These are phyloP conservation scores for Pantherophis alleghaniensis DNA, from an alignment of 2,797 vertebrate genomes.

Conservation along the genomic window DNA sequence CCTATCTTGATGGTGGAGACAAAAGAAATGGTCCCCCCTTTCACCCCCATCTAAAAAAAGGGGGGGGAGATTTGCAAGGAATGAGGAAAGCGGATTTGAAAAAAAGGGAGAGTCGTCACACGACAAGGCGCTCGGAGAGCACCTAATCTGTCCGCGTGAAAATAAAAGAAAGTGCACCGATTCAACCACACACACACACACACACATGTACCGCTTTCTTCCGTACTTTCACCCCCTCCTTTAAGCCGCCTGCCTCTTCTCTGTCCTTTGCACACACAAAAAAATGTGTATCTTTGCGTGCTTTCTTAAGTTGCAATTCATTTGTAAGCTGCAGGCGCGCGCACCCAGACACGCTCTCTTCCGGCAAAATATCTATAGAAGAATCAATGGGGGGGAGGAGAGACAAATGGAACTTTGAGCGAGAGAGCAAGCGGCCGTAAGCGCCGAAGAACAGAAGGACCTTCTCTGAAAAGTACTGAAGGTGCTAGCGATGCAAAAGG, in stretches of 20 bases:
- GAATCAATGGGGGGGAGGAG: background rate
- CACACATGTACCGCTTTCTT: background rate
- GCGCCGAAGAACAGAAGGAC: background rate
- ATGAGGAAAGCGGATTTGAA: background rate
- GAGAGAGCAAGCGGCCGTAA: background rate
- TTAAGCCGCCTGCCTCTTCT: background rate
- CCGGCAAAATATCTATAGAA: background rate
- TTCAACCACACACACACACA: background rate
- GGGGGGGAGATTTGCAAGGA: background rate
- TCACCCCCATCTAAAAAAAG: background rate
- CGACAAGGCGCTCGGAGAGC: background rate
- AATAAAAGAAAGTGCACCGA: background rate
- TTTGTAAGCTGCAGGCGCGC: slow-evolving; percentile 22
- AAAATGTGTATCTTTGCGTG: background rate
- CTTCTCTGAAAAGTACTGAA: background rate
- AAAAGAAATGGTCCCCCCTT: slow-evolving; percentile 1
- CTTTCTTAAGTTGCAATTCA: slow-evolving; percentile 23
- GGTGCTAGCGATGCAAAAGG: background rate
- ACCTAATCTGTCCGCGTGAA: background rate
- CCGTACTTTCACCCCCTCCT: background rate
- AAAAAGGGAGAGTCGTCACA: background rate
- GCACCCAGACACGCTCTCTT: slow-evolving; percentile 8
- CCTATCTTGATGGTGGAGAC: slow-evolving; percentile 18
- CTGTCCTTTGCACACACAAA: background rate
- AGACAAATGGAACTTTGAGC: slow-evolving; percentile 9